Percentiles rank a stretch among this genome's conserved stretches.
phyloP scores from a whole-genome alignment of 2,113 vertebrate species.

The Pelusios castaneus region DNA sequence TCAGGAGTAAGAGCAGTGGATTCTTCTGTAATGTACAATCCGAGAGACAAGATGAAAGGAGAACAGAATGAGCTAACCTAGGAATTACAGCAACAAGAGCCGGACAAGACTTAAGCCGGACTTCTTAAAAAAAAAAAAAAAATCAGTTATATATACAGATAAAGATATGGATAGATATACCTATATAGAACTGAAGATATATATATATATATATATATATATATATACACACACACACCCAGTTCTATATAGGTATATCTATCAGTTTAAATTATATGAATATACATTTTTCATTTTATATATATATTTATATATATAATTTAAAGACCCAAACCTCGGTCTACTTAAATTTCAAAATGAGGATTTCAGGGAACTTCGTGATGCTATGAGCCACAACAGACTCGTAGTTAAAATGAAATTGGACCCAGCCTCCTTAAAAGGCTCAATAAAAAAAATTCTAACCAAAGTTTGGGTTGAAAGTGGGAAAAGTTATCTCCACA shows the following conservation, averaged over 20 bases:
- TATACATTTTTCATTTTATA: no score
- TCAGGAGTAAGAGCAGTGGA: background rate
- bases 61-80: background rate
- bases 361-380: background rate
- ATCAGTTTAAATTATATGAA: no score
- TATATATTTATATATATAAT: background rate
- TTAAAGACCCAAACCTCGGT: background rate
- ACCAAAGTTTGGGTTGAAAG: background rate
- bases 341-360: background rate
- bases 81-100: background rate
- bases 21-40: background rate
- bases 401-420: slow-evolving; percentile 44
- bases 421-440: slow-evolving; percentile 5
- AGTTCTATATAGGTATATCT: no score
- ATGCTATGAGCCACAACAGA: slow-evolving; percentile 33
- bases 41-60: background rate
- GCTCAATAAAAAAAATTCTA: slow-evolving; percentile 39
- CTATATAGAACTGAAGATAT: no score
- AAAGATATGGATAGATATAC: background rate
- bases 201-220: no score
- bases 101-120: no score
- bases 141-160: background rate
- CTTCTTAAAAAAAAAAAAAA: background rate
- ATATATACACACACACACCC: no score
- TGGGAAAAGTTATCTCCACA: background rate